A percentile compares a stretch with the other conserved stretches of the same genome.
phyloP scores from a whole-genome alignment of 2,113 vertebrate genomes.

The Tympanuchus pallidicinctus region DNA sequence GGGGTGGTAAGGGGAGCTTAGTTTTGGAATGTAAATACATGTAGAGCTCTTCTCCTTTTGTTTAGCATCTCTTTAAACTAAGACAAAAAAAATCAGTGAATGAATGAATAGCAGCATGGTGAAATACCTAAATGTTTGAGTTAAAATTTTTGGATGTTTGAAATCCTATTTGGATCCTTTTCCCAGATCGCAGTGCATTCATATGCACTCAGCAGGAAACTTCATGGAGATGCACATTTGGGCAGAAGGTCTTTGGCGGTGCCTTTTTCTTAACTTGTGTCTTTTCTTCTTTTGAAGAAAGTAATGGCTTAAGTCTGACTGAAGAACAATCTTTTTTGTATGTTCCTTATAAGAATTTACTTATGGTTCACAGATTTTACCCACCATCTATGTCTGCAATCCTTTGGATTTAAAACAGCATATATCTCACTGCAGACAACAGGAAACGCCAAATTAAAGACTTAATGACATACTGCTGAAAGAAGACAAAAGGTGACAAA shows the following conservation, averaged over 20 bases:
- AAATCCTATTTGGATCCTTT: slow-evolving; percentile 89
- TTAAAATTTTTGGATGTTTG: slow-evolving; percentile 87
- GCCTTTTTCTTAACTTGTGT: slow-evolving; percentile 87
- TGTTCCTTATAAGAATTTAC: slow-evolving; percentile 85
- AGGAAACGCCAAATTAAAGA: slow-evolving; percentile 84
- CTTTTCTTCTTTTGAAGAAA: slow-evolving; percentile 90
- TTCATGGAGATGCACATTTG: slow-evolving; percentile 86
- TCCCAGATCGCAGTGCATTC: slow-evolving; percentile 85
- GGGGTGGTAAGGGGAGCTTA: slow-evolving; percentile 81
- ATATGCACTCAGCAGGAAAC: slow-evolving; percentile 85
- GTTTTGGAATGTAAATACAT: slow-evolving; percentile 87
- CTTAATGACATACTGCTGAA: slow-evolving; percentile 78
- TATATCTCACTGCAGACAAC: slow-evolving; percentile 78
- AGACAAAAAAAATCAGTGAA: slow-evolving; percentile 86
- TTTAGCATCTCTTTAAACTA: slow-evolving; percentile 87
- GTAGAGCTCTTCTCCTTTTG: slow-evolving; percentile 84
- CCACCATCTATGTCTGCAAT: slow-evolving; percentile 80
- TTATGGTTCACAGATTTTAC: slow-evolving; percentile 87
- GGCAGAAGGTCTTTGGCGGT: slow-evolving; percentile 85
- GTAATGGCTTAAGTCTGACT: slow-evolving; percentile 88
- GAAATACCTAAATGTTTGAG: slow-evolving; percentile 88
- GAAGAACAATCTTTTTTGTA: slow-evolving; percentile 86
- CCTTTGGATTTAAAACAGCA: slow-evolving; percentile 80
- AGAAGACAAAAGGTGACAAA: slow-evolving; percentile 81
- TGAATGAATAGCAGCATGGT: slow-evolving; percentile 86